Evolutionary conservation across 2,113 vertebrate genomes (phyloP), one percentile per base, ranked within the genome.

Genomic region (Cavia aperea): DNA sequence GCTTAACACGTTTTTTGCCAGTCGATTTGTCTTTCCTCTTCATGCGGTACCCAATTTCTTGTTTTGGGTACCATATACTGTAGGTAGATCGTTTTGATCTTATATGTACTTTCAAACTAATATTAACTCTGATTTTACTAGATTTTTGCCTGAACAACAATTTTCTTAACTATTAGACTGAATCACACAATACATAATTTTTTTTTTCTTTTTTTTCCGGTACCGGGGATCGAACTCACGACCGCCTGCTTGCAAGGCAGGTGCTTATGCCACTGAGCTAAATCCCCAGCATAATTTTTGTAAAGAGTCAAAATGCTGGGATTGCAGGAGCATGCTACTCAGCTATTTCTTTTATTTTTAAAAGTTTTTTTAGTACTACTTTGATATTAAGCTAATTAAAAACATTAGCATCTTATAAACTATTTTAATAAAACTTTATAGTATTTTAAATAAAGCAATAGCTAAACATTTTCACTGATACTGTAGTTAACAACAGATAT

Each of bases 381-480:
- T 36, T 87, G 19, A 82, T 54, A 93, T 60, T 62, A 51, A 75
- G 29, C 73, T 63, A 91, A 19, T 66, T 91, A 62, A 89, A 94
- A 91, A 91, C 83, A 68, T 66, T 65, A 82, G 18, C 19, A 84
- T 89, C 66, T 79, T 77, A 65, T 23, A 91, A 93, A 70, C 5
- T 9, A 84, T 56, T 93, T 90, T 51, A 46, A n/a, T 70, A 68
- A 75, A 73, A 86, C 18, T 86, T 88, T 77, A 81, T 78, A 84
- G 10, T 31, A 94, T 84, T 95, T 92, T 12, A 63, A 87, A 81
- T 81, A 90, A 86, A 92, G 54, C 49, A 70, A 63, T 78, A 29
- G 54, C 36, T 63, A 79, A 84, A 75, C 70, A 81, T 88, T 58
- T 93, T 51, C 63, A 70, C 24, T 83, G 84, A 62, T 78, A 87